A percentile compares a stretch with the other conserved stretches of the same genome.
Evolutionary conservation across 2,797 vertebrate species (phyloP).

Genomic region (Cyclura pinguis): DNA sequence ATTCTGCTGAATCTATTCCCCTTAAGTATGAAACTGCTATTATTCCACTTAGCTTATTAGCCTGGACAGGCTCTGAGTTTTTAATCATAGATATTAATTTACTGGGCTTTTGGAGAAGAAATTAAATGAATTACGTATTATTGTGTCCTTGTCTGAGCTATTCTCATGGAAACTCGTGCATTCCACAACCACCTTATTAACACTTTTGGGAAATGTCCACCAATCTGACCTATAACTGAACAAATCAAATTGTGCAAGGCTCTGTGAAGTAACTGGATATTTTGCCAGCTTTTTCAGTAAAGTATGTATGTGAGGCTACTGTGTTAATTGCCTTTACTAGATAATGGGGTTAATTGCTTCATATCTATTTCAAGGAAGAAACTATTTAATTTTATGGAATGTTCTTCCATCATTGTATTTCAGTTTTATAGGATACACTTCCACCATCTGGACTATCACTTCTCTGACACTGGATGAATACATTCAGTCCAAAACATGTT

Average conservation of each 20-base stretch:
- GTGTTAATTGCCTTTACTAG: not conserved
- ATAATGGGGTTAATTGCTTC: slow-evolving; percentile 17
- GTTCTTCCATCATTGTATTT: too few species aligned
- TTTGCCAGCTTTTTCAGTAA: slow-evolving; percentile 5
- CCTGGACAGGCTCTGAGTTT: slow-evolving; percentile 14
- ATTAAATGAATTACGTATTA: not conserved
- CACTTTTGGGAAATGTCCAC: not conserved
- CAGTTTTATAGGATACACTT: not conserved
- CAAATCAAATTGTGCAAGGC: not conserved
- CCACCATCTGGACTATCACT: not conserved
- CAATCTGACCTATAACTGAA: slow-evolving; percentile 42
- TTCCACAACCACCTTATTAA: slow-evolving; percentile 34
- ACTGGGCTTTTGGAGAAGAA: not conserved
- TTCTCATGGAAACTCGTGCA: not conserved
- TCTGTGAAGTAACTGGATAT: not conserved
- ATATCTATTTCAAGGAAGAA: not conserved
- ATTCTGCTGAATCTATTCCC: not conserved
- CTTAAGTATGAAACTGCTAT: not conserved
- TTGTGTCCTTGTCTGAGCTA: slow-evolving; percentile 13
- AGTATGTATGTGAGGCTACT: not conserved
- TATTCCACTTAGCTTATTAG: not conserved
- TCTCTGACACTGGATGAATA: not conserved
- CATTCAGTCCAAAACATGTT: not conserved
- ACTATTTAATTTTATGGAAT: not conserved
- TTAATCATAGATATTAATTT: slow-evolving; percentile 32